A percentile compares a stretch with the other conserved stretches of the same genome.
Conservation (phyloP, 2,888 invertebrate genomes). For the Protodeltote pygarga region DNA sequence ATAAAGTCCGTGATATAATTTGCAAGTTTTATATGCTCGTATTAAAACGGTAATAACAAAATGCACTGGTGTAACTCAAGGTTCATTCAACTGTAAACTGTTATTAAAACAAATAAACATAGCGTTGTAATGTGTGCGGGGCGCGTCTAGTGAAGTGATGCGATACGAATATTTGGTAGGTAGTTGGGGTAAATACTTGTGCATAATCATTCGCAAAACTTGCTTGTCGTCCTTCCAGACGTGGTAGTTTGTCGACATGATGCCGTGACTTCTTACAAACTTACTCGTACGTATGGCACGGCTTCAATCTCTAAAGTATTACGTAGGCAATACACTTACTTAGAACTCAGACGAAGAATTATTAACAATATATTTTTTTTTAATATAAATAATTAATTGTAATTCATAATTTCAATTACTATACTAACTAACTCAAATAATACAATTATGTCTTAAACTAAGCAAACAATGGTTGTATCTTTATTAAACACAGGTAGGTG, state of each 20-base stretch:
- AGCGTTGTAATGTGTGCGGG: constrained; percentile 15
- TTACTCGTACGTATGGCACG: constrained; percentile 16
- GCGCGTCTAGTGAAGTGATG: constrained; percentile 1
- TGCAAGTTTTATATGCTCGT: constrained; percentile 19
- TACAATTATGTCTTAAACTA: no score
- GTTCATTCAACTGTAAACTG: constrained; percentile 28
- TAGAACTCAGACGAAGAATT: no score
- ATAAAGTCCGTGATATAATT: constrained; percentile 26
- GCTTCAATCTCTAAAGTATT: constrained; percentile 19
- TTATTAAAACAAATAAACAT: constrained; percentile 46
- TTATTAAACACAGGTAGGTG: constrained; percentile 39
- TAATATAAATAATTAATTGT: no score
- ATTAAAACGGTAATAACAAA: constrained; percentile 9
- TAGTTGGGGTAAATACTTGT: constrained; percentile 18
- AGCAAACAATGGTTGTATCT: constrained; percentile 28
- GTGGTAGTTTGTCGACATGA: constrained; percentile 17
- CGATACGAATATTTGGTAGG: background rate
- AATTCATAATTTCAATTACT: no score
- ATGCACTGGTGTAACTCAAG: constrained; percentile 13
- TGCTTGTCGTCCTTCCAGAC: constrained; percentile 12
- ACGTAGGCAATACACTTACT: no score
- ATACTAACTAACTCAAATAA: no score
- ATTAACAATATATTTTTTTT: no score
- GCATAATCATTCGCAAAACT: constrained; percentile 29
- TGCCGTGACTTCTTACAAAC: constrained; percentile 17